Conservation (phyloP, 2,888 invertebrate genomes). For the Clepsis dumicolana region DNA sequence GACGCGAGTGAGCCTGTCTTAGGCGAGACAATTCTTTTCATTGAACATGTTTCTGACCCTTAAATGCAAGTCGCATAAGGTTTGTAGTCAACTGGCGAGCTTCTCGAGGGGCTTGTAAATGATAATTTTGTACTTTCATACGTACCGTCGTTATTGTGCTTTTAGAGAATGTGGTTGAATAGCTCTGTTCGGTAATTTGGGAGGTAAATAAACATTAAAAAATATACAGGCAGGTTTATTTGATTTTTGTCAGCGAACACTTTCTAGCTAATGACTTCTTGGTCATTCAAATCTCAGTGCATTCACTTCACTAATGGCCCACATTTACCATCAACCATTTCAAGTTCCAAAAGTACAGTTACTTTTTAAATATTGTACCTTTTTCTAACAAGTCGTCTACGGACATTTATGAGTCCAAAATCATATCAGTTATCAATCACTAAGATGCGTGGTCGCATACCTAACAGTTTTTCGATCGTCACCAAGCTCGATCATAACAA, state of each 20-base stretch:
- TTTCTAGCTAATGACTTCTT: constrained; percentile 41
- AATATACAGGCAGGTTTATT: constrained; percentile 26
- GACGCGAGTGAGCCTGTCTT: constrained; percentile 45
- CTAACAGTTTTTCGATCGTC: constrained; percentile 39
- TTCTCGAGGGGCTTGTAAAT: constrained; percentile 21
- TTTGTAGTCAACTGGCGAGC: neutral
- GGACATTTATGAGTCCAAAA: constrained; percentile 15
- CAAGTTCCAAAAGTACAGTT: constrained; percentile 20
- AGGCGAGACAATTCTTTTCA: constrained; percentile 33
- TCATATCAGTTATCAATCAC: constrained; percentile 37
- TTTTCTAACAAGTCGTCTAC: constrained; percentile 10
- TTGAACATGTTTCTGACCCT: constrained; percentile 6
- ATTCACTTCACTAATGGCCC: constrained; percentile 31
- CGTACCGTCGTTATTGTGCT: constrained; percentile 41
- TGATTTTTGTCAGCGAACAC: constrained; percentile 19
- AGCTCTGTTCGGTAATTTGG: constrained; percentile 38
- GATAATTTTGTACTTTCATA: constrained; percentile 37
- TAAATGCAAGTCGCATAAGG: constrained; percentile 17
- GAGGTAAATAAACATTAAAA: constrained; percentile 29
- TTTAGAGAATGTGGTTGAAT: constrained; percentile 43
- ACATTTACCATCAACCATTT: constrained; percentile 11
- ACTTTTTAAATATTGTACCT: constrained; percentile 16
- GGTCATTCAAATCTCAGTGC: constrained; percentile 18
- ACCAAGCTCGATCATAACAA: constrained; percentile 33
- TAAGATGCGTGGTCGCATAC: constrained; percentile 34